These are phyloP conservation scores for Eilema caniola DNA, from an alignment of 2,888 invertebrate species.

Conservation along the genomic window DNA sequence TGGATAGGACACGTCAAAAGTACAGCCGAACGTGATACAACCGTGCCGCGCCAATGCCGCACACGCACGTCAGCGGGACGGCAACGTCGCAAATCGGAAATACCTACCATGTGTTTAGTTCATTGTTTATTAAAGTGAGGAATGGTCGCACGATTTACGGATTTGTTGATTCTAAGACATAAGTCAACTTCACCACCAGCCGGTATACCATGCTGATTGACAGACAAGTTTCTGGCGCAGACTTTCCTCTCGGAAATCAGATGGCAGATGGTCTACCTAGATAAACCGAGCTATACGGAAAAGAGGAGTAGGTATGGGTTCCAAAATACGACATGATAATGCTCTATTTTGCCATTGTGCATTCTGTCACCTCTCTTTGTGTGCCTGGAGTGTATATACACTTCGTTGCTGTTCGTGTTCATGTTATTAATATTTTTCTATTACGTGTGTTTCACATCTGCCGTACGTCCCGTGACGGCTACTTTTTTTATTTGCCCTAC, in stretches of 20 bases:
- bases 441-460: neutral
- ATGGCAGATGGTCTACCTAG: too few relatives aligned
- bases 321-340: too few relatives aligned
- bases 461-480: neutral
- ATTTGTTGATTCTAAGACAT: neutral
- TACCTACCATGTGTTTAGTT: neutral
- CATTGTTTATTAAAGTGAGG: neutral
- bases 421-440: neutral
- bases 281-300: too few relatives aligned
- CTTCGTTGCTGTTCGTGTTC: neutral
- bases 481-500: neutral
- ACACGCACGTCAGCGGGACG: neutral
- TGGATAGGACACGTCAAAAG: neutral
- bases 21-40: neutral
- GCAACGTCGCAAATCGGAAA: neutral
- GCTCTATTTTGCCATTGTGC: neutral
- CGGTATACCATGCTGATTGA: neutral
- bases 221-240: neutral
- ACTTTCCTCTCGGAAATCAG: too few relatives aligned
- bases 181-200: neutral
- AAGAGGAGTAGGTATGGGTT: too few relatives aligned
- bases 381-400: neutral
- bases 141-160: neutral
- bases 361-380: neutral
- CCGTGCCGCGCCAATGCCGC: neutral